A percentile compares a stretch with the other conserved stretches of the same genome.
phyloP scores from a whole-genome alignment of 2,797 vertebrate species.

The Coregonus sp. region DNA sequence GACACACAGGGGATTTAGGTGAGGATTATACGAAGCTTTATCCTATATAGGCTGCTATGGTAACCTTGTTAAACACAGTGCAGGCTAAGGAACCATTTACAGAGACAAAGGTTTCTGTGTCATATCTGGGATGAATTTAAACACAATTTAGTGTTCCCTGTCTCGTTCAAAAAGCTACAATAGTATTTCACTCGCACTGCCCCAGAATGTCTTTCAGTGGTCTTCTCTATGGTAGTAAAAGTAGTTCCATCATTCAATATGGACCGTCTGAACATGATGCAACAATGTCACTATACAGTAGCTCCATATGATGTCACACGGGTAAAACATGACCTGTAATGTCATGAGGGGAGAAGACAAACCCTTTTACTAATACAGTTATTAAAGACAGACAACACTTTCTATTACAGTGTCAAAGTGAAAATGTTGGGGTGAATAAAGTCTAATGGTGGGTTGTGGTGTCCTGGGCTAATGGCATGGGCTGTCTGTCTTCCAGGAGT shows the following conservation, averaged over 20 bases:
- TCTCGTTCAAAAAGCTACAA: no score
- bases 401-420: not conserved
- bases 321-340: not conserved
- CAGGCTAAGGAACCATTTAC: no score
- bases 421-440: not conserved
- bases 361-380: not conserved
- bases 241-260: not conserved
- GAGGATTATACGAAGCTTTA: not conserved
- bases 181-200: no score
- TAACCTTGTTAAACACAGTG: not conserved
- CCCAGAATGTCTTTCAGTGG: no score
- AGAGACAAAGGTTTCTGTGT: no score
- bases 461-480: not conserved
- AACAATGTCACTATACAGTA: not conserved
- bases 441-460: not conserved
- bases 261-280: not conserved
- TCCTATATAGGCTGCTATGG: no score
- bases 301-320: not conserved
- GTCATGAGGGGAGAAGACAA: not conserved
- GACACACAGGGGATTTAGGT: not conserved
- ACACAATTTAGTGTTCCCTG: no score
- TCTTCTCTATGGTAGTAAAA: not conserved
- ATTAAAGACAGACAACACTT: not conserved
- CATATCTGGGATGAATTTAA: no score
- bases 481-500: not conserved